Conservation (phyloP, 2,888 invertebrate species). For the Pyrrhia umbra region DNA sequence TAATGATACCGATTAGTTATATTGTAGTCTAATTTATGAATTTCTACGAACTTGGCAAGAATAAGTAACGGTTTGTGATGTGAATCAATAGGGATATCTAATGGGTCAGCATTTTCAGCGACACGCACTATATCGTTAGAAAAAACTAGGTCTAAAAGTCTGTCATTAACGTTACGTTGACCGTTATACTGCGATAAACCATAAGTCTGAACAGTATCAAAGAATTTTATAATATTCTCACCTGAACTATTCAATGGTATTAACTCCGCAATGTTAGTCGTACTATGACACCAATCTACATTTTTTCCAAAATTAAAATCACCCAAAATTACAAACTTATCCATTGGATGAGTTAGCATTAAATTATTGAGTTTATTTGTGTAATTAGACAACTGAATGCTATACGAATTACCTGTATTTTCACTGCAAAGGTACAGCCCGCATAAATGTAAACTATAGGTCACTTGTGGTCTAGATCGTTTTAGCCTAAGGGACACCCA, state of each 20-base stretch:
- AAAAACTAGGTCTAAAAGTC: conserved; percentile 20
- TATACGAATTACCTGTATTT: conserved; percentile 14
- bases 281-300: conserved; percentile 1
- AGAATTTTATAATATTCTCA: conserved; percentile 1
- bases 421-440: conserved; percentile 15
- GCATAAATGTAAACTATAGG: conserved; percentile 12
- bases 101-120: not conserved
- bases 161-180: conserved; percentile 1
- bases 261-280: not conserved
- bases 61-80: conserved; percentile 1
- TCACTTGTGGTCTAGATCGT: conserved; percentile 6
- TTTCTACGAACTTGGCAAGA: not conserved
- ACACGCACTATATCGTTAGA: conserved; percentile 7
- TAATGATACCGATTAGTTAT: no score
- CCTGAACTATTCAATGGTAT: not conserved
- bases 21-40: conserved; percentile 1
- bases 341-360: conserved; percentile 1
- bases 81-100: not conserved
- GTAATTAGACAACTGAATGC: conserved; percentile 7
- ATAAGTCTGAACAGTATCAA: conserved; percentile 5
- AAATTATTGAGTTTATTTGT: not conserved
- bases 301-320: no score
- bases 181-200: conserved; percentile 13
- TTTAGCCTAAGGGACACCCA: conserved; percentile 11
- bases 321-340: conserved; percentile 19